Conservation (phyloP, 1,140 invertebrate genomes). For the Mycetomoellerius zeteki region DNA sequence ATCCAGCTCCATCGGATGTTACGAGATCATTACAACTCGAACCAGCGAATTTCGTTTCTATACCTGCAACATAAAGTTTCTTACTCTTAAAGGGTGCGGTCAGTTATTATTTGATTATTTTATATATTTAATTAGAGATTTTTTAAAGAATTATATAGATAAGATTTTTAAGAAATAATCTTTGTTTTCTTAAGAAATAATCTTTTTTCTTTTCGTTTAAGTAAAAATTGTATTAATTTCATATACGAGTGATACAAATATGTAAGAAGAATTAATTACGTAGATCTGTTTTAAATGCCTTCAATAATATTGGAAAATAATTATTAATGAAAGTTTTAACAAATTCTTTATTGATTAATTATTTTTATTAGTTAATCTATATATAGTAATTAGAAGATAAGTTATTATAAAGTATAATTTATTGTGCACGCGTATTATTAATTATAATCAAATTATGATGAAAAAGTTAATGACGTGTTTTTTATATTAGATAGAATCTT, state of each 20-base stretch:
- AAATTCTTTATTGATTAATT: slow-evolving; percentile 5
- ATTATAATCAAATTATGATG: background rate
- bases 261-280: slow-evolving; percentile 1
- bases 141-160: background rate
- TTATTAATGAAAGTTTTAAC: background rate
- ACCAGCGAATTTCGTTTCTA: slow-evolving; percentile 98
- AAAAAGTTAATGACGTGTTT: background rate
- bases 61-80: slow-evolving; percentile 88
- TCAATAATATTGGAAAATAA: background rate
- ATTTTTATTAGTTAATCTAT: background rate
- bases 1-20: slow-evolving; percentile 94
- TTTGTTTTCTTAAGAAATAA: slow-evolving; percentile 1
- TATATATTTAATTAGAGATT: background rate
- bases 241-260: background rate
- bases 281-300: background rate
- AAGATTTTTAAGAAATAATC: background rate
- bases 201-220: background rate
- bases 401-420: slow-evolving; percentile 9
- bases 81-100: background rate
- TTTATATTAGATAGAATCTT: background rate
- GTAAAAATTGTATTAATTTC: background rate
- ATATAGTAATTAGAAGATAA: background rate
- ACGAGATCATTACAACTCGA: slow-evolving; percentile 99
- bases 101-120: background rate
- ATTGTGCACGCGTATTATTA: background rate